Conservation (phyloP, 2,888 invertebrate species). For the Leptogaster cylindrica region DNA sequence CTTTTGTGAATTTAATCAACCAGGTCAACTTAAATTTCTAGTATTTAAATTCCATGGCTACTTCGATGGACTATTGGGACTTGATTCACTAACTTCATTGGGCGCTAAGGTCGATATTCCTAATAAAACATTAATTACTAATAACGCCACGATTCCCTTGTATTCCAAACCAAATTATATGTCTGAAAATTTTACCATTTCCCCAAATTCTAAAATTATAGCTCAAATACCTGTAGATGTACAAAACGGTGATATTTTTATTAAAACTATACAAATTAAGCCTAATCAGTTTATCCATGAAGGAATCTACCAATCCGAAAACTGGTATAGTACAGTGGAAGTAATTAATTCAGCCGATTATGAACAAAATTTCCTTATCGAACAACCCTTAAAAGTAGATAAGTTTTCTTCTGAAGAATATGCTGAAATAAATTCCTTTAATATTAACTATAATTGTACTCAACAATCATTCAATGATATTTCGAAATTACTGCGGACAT, state of each 20-base stretch:
- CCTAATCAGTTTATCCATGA: conserved; percentile 40
- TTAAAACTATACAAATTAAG: conserved; percentile 29
- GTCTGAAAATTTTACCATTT: conserved; percentile 28
- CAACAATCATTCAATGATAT: no score
- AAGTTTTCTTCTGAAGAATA: no score
- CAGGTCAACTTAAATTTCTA: conserved; percentile 15
- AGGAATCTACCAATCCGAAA: conserved; percentile 41
- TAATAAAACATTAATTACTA: conserved; percentile 1
- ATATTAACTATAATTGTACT: no score
- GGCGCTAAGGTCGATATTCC: conserved; percentile 31
- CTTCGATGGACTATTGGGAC: conserved; percentile 33
- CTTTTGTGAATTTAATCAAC: conserved; percentile 33
- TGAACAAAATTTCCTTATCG: no score
- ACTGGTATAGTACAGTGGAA: conserved; percentile 43
- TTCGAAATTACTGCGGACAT: conserved; percentile 1
- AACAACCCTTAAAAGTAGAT: no score
- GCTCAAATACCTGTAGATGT: conserved; percentile 40
- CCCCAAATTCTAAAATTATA: conserved; percentile 40
- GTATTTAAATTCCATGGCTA: conserved; percentile 35
- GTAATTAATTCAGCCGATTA: conserved; percentile 34
- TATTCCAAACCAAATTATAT: conserved; percentile 42
- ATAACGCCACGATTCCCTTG: background rate
- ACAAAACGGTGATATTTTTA: conserved; percentile 31
- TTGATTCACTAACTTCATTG: no score
- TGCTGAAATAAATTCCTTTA: no score